Base-by-base conservation (phyloP, 2,113 vertebrate species). In the Sphaerodactylus townsendi region DNA sequence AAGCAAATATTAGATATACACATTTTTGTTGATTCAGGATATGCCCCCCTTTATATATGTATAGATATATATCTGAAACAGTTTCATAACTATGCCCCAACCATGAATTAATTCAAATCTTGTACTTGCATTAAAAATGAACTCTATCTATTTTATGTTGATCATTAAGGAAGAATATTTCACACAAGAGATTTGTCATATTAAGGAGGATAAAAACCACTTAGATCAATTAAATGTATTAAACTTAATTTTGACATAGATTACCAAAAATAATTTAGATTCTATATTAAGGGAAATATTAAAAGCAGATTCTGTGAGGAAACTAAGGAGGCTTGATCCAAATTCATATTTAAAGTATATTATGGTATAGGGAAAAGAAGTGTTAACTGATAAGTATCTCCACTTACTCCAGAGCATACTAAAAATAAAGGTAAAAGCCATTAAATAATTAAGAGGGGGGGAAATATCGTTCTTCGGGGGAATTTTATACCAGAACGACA, bases 141-240 rank as follows among this genome's bases (percentile, higher is more conserved):
- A 96, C 96, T 96, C 96, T 96, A 95, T 95, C 94, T 95, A 95
- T 96, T 97, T 97, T 97, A 96, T 97, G 96, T 97, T 96, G 96
- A 96, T 97, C 96, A 96, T 97, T 97, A 97, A 97, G 95, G 94
- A 96, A 95, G 96, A 96, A 96, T 97, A 97, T 96, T 96, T 97
- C 95, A 96, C 96, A 96, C 95, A 94, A 91, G 96, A 97, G 96
- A 96, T 96, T 96, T 96, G 96, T 96, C 96, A 96, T 96, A 97
- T 96, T 97, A 96, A 96, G 93, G 94, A 95, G 95, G 96, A 96
- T 94, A 96, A 96, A 96, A 97, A 97, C 93, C 95, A 96, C 96
- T 97, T 97, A 95, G 95, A 97, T 96, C 96, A 96, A 97, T 96
- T 97, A 97, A 96, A 95, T 96, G 95, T 95, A 94, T 96, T 96